Evolutionary conservation across 37 sponge, comb jelly and placozoan species (phyloP), one percentile per base, ranked within the genome.

Genomic region (Chondrilla cf. caribensis): DNA sequence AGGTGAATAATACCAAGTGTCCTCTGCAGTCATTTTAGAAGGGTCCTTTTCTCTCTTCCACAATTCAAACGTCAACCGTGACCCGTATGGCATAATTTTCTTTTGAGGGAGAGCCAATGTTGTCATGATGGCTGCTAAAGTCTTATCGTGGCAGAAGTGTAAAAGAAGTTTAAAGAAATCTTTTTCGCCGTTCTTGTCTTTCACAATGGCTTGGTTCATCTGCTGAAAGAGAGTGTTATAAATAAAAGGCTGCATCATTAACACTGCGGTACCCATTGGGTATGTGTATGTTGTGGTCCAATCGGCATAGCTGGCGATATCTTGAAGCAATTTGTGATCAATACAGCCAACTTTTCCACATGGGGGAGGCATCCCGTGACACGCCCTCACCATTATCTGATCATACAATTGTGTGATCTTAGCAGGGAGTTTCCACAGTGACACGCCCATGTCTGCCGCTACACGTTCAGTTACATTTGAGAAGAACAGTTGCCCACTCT

Each of bases 11-110:
- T 79, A 41, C 47, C 15, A 60, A 19, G 40, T 0, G 24, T 2
- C 25, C 25, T 40, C 38, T 11, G 0, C 33, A 32, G 54, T 62
- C 42, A 1, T 19, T 28, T 77, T 25, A 2, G 17, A 35, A 35
- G 18, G 2, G 1, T 6, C 29, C 38, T 1, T 58, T n/a, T 35
- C 60, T 2, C 28, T 28, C 58, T 70, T 84, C 92, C 92, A 91
- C 31, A 91, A 58, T 58, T 91, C 92, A 78, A 91, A 78, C 26
- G 80, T 79, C 2, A 91, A 0, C 40, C 88, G 87, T 2, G 86
- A 70, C 4, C 88, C 92, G 79, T 91, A 91, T 1, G 92, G 82
- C 22, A 77, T 25, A 87, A 87, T 83, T 38, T 51, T 41, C 37
- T 80, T 37, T 8, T 38, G 40, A 0, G n/a, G 78, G 31, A 70